Base-by-base conservation (phyloP, 2,888 invertebrate species). In the Pristionchus arcanus region DNA sequence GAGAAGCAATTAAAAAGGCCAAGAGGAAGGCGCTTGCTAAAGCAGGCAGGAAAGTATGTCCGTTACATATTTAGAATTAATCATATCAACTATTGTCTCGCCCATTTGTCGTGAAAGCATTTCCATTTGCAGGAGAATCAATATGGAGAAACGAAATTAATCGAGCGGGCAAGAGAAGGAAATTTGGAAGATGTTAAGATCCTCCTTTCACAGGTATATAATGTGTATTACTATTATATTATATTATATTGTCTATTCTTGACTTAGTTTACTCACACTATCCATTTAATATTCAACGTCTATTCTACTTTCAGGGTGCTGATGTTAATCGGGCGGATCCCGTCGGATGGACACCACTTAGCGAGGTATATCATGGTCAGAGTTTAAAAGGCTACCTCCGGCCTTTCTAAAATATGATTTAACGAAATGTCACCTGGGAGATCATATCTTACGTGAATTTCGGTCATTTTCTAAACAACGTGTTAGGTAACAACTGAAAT, bases 321-420 rank as follows among this genome's bases (percentile, higher is more conserved):
- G 68, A 87, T 68, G 59, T 87, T 28, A 87, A 87, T 37, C 21
- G n/a, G 28, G 66, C 53, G 2, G 87, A 87, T 49, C 42, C 42
- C 4, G 87, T 37, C 16, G 68, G 68, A 42, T 87, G 87, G 87
- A 87, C 87, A 16, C 87, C 87, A 25, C 68, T 87, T 9, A 59
- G 59, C 37, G 87, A 87, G 49, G 87, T 68, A 28, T 42, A 28
- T 28, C 4, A 34, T 74, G 34, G 49, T 16, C 34, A 42, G 4
- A 42, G 42, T 42, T 42, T 5, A 42, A 42, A 42, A 42, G 42
- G 42, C 42, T 5, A 9, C 42, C 3, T 9, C 3, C 9, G 42
- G 9, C 42, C 42, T 42, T 42, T 42, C 42, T 42, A 42, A 42
- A 42, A 42, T 5, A 42, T 42, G 42, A 42, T 42, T 42, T 42